Base-by-base conservation (phyloP, 2,797 vertebrate genomes). In the Atherinosoma microstoma region DNA sequence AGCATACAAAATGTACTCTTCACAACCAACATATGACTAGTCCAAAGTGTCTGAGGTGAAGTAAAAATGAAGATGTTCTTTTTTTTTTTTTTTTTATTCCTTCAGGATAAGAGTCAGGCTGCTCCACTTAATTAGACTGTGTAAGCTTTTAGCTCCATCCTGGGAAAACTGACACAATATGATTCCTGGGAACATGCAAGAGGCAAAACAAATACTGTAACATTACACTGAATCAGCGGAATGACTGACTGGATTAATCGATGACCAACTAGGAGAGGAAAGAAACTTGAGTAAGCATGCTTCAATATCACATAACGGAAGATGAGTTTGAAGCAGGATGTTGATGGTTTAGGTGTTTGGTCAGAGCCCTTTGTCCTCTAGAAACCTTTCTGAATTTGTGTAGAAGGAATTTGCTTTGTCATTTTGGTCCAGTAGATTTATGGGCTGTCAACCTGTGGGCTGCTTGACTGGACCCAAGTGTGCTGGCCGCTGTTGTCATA, bases 11-110 rank as follows among this genome's bases (percentile, higher is more conserved):
- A 81, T 80, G 57, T 34, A 45, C 64, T 73, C 53, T 49, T 84
- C 58, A 51, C 66, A 58, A 85, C 78, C 79, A 88, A 77, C 84
- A 56, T 83, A 85, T 91, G 88, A 91, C 85, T 82, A 58, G 78
- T 75, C 56, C 69, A 57, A 47, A 47, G 36, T 76, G 62, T 54
- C 51, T 54, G 77, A 78, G 73, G 78, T 78, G 54, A 36, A 38
- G 64, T 57, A 62, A 64, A 75, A 73, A 79, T 42, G 6, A 69
- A 70, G 12, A 42, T 42, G 16, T 18, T 42, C 54, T 76, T 36
- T 54, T 75, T 79, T 73, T 3, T 76, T 36, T 57, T 73, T 79
- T 72, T 42, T 18, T 42, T 45, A 29, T 51, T 34, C 67, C 80
- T 89, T 82, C 64, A 79, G 62, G 38, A 62, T 85, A 89, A 62